Base-by-base conservation (phyloP, 2,888 invertebrate genomes). In the Leucania comma region DNA sequence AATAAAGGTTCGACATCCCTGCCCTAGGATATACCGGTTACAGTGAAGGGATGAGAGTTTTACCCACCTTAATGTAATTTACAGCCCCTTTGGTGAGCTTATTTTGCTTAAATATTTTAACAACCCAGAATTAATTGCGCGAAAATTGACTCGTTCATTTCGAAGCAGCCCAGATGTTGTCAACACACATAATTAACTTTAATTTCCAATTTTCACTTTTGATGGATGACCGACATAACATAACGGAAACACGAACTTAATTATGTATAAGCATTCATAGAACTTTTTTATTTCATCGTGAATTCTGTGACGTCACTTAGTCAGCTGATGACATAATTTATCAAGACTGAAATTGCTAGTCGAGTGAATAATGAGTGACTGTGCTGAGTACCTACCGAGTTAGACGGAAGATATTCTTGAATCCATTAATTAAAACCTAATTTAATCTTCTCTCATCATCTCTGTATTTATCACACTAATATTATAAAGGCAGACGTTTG, bases 311-410 rank as follows among this genome's bases (percentile, higher is more conserved):
- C 42, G 75, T 75, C 75, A 68, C 56, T 68, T 42, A 64, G 42
- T 26, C 20, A 60, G 26, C 24, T 54, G 53, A 64, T 68, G 76
- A 48, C 42, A 51, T 61, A 26, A 65, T 75, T 81, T 68, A 58
- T 61, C 81, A 61, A 50, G 24, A 58, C 29, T 54, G 61, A 68
- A 81, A 80, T 80, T 81, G 53, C 54, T 58, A 64, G 60, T 64
- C 20, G 56, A 50, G 53, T 75, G 61, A 80, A 58, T 68, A 64
- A 80, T 75, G 56, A 32, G 26, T 14, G 42, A 64, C 57, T 24
- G 42, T 26, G 42, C 61, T 65, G 65, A 80, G 38, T 73, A 61
- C 32, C 32, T 73, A 61, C 48, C 58, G n/a, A 58, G 26, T 48
- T 20, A 61, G 54, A 22, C 22, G n/a, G 29, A 53, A 5, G 20